phyloP scores from a whole-genome alignment of 2,113 vertebrate species.

The Stictonetta naevosa region DNA sequence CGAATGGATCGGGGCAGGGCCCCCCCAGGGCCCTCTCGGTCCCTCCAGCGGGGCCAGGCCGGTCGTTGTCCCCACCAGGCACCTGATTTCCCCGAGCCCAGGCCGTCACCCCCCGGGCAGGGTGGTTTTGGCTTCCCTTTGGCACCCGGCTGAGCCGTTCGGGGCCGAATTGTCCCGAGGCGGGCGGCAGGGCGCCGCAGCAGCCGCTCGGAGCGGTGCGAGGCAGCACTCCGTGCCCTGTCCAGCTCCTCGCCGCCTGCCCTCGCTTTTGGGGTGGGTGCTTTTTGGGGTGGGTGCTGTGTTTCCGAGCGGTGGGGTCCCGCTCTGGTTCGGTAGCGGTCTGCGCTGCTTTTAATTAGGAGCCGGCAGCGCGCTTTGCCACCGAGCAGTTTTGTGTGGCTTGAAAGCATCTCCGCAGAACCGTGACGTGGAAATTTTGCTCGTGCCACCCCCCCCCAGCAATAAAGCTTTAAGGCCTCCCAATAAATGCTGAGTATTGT shows the following conservation, averaged over 20 bases:
- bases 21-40: too few relatives aligned
- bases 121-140: not conserved
- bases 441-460: not conserved
- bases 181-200: not conserved
- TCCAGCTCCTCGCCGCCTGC: not conserved
- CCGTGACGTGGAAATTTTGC: constrained; percentile 2
- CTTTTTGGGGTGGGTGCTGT: not conserved
- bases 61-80: too few relatives aligned
- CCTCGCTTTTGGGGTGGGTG: not conserved
- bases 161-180: not conserved
- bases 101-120: constrained; percentile 30
- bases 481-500: not conserved
- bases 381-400: not conserved
- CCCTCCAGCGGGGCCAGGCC: too few relatives aligned
- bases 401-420: constrained; percentile 38
- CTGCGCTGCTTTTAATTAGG: constrained; percentile 60
- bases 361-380: constrained; percentile 37
- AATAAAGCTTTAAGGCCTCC: constrained; percentile 20
- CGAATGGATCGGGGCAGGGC: too few relatives aligned
- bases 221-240: not conserved
- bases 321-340: constrained; percentile 1
- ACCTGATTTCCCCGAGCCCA: not conserved
- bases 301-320: constrained; percentile 22
- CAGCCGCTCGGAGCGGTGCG: not conserved
- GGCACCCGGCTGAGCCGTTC: constrained; percentile 8